Evolutionary conservation across 2,797 vertebrate species (phyloP).

Genomic region (Peromyscus aztecus): DNA sequence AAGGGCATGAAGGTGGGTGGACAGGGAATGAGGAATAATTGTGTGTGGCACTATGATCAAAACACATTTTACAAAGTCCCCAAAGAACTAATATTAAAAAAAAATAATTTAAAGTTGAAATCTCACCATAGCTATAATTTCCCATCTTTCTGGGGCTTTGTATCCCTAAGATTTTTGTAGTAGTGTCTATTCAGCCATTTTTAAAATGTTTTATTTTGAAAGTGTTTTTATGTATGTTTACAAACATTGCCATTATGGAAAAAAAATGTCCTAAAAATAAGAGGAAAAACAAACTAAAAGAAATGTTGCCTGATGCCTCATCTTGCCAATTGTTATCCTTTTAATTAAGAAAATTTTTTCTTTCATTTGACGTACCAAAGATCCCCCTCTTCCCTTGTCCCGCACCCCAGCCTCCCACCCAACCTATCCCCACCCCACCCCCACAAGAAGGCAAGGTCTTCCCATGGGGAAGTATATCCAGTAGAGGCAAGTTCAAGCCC

Average conservation of each 20-base stretch:
- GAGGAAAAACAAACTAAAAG: background rate
- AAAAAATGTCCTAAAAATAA: background rate
- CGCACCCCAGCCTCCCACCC: too few relatives aligned
- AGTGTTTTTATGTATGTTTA: constrained; percentile 4
- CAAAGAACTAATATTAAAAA: background rate
- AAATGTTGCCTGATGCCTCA: background rate
- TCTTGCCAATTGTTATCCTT: background rate
- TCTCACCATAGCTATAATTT: background rate
- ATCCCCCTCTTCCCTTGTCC: too few relatives aligned
- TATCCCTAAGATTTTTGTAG: background rate
- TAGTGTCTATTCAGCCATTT: background rate
- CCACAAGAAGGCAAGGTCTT: too few relatives aligned
- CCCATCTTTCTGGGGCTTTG: background rate
- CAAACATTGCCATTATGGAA: constrained; percentile 36
- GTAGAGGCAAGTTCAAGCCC: too few relatives aligned
- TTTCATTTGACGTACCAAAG: too few relatives aligned
- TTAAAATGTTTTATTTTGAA: constrained; percentile 35
- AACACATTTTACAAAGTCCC: background rate
- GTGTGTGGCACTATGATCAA: background rate
- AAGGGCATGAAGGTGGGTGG: background rate
- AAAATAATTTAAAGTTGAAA: background rate
- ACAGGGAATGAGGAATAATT: background rate
- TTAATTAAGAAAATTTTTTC: too few relatives aligned
- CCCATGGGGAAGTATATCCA: too few relatives aligned
- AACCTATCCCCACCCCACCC: too few relatives aligned